These are phyloP conservation scores for Ypsolopha sequella DNA, from an alignment of 2,888 invertebrate species.

Conservation along the genomic window DNA sequence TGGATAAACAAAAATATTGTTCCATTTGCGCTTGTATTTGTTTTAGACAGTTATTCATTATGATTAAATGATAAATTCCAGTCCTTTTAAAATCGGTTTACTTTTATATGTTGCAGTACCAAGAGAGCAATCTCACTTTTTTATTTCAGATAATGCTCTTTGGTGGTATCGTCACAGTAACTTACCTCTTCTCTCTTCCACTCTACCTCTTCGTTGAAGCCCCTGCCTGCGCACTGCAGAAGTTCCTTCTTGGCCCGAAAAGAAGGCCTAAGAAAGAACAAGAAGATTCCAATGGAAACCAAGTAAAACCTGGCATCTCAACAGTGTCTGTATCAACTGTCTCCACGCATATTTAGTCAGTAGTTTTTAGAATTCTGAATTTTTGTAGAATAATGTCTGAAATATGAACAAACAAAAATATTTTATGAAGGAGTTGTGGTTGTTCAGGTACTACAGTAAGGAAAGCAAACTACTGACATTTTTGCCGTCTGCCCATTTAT, in stretches of 20 bases:
- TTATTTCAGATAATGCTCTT: constrained; percentile 58
- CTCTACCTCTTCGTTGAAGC: constrained; percentile 57
- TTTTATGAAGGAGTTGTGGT: too few relatives aligned
- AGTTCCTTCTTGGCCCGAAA: constrained; percentile 44
- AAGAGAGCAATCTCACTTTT: not conserved
- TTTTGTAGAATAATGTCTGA: not conserved
- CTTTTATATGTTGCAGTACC: too few relatives aligned
- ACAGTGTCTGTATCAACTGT: constrained; percentile 53
- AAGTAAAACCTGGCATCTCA: constrained; percentile 51
- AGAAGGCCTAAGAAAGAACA: constrained; percentile 29
- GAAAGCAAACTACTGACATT: too few relatives aligned
- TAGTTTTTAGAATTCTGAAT: not conserved
- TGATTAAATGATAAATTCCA: too few relatives aligned
- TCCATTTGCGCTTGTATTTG: too few relatives aligned
- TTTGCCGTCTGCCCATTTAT: too few relatives aligned
- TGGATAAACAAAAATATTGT: too few relatives aligned
- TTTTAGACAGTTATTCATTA: too few relatives aligned
- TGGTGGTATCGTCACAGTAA: constrained; percentile 49
- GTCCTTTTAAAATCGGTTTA: too few relatives aligned
- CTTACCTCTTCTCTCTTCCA: constrained; percentile 44
- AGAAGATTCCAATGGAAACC: constrained; percentile 36
- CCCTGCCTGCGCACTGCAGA: constrained; percentile 52
- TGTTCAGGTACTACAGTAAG: too few relatives aligned
- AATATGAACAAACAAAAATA: too few relatives aligned
- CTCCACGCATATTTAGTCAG: constrained; percentile 49